These are phyloP conservation scores for Eriosoma lanigerum DNA, from an alignment of 1,140 invertebrate genomes.

Conservation along the genomic window DNA sequence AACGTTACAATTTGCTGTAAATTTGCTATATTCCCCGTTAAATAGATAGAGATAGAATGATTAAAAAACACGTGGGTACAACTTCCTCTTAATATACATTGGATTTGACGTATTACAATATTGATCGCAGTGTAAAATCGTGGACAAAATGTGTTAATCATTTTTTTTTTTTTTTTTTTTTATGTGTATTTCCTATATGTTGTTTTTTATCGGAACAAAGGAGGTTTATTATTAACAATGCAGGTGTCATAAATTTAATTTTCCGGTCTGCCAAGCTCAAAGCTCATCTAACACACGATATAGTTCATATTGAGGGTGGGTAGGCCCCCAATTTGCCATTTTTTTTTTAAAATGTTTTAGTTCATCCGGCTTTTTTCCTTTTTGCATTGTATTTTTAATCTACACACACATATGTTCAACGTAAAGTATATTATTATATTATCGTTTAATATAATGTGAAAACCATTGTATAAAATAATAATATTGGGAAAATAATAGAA, in stretches of 20 bases:
- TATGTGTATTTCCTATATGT: conserved; percentile 12
- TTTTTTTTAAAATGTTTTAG: conserved; percentile 11
- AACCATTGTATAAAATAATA: too few species aligned
- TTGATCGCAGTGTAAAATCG: neutral
- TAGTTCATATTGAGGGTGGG: neutral
- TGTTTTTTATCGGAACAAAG: conserved; percentile 2
- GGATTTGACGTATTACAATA: conserved; percentile 10
- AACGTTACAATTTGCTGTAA: too few species aligned
- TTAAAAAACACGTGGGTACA: too few species aligned
- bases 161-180: too few species aligned
- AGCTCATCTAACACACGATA: conserved; percentile 14
- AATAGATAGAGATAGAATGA: too few species aligned
- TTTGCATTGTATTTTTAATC: neutral
- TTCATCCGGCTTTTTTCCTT: neutral
- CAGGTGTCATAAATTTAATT: conserved; percentile 48
- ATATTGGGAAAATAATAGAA: too few species aligned
- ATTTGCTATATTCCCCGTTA: too few species aligned
- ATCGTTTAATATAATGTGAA: too few species aligned
- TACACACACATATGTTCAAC: neutral
- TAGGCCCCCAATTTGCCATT: neutral
- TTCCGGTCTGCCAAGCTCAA: conserved; percentile 37
- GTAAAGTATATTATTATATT: too few species aligned
- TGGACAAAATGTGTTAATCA: neutral
- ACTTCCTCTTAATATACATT: neutral
- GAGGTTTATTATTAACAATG: conserved; percentile 40